Conservation (phyloP, 2,888 invertebrate genomes). For the Ametastegia equiseti region DNA sequence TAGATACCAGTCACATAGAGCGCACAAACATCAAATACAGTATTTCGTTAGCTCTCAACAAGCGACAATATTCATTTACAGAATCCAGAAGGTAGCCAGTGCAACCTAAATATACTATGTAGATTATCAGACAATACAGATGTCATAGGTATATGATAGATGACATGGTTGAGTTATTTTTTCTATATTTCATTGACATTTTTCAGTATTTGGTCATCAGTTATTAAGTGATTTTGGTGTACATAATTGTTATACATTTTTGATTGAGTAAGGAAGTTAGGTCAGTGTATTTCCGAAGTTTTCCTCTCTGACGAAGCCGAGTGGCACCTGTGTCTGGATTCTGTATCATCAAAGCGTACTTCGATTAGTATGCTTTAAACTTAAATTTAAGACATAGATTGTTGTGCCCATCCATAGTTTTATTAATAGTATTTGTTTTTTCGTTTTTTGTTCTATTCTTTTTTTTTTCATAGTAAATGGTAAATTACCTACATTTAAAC, state of each 20-base stretch:
- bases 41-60: not conserved
- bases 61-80: not conserved
- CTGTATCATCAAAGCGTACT: not conserved
- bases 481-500: not conserved
- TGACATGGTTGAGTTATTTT: not conserved
- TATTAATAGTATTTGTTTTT: not conserved
- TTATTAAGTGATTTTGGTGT: not conserved
- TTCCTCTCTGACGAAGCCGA: too few relatives aligned
- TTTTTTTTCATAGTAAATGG: not conserved
- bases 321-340: too few relatives aligned
- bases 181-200: too few relatives aligned
- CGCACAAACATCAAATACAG: conserved; percentile 18
- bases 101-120: not conserved
- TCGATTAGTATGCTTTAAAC: not conserved
- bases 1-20: not conserved
- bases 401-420: conserved; percentile 22
- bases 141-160: not conserved
- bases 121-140: not conserved
- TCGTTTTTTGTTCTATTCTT: not conserved
- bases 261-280: not conserved
- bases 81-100: not conserved
- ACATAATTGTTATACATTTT: not conserved
- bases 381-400: conserved; percentile 19
- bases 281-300: not conserved
- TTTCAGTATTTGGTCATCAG: not conserved